Evolutionary conservation across 2,888 invertebrate genomes (phyloP), one percentile per base, ranked within the genome.

Genomic region (Eupithecia subfuscata): DNA sequence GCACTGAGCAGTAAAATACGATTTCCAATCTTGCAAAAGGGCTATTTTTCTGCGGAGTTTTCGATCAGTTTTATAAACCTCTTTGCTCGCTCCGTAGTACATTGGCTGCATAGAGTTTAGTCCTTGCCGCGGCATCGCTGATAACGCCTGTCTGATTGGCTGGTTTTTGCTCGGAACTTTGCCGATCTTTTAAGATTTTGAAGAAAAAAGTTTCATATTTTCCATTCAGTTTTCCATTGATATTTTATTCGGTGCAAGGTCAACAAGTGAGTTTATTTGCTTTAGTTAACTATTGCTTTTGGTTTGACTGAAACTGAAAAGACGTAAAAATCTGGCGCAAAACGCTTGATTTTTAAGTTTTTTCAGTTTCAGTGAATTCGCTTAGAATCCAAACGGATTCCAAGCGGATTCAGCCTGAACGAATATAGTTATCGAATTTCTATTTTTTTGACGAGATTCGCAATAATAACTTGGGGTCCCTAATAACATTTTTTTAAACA

Each of bases 21-120:
- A 70, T 73, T 77, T 72, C 65, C 73, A 76, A 73, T 70, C 71
- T 69, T 63, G 22, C 40, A 9, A 48, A 52, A 25, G 25, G 64
- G 45, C 48, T 70, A 48, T 34, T 79, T 79, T 73, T 22, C 69
- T 60, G 63, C 70, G 65, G 69, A 76, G 69, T 72, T 74, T 74
- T 74, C 75, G 74, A 75, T 78, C 78, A 75, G 70, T 75, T 76
- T 73, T 79, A 70, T 71, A 60, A 73, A 77, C 75, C 78, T 78
- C 71, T 56, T 74, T 75, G 78, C 74, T 75, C 71, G 52, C 64
- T 73, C 64, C 30, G 63, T 74, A 64, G 70, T 78, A 75, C 71
- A 70, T 70, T 74, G 75, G 70, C 75, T 40, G 77, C 75, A 77
- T 73, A 52, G 70, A 76, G 68, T 68, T 77, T 73, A 81, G 80